Percentiles rank a stretch among this genome's conserved stretches.
Evolutionary conservation across 1,140 invertebrate genomes (phyloP).

Genomic region (Neodiprion virginianus): DNA sequence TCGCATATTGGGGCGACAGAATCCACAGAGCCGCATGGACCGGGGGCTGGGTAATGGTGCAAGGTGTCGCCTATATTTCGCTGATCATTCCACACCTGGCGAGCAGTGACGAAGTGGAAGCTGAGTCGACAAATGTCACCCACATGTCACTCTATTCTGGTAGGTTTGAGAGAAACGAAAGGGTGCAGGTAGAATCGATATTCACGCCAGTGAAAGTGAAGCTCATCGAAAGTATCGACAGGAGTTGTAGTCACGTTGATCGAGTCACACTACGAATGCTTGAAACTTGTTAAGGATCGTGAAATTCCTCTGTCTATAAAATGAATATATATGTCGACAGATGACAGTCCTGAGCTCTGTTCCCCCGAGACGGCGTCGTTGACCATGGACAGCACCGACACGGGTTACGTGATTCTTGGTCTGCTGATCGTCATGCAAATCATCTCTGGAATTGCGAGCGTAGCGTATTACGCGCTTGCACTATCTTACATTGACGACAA

Average conservation of each 20-base stretch:
- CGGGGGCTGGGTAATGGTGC: constrained; percentile 65
- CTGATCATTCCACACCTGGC: constrained; percentile 66
- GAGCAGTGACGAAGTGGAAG: constrained; percentile 46
- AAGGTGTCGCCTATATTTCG: constrained; percentile 60
- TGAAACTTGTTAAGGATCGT: background rate
- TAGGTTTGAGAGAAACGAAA: constrained; percentile 22
- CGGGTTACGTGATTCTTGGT: constrained; percentile 56
- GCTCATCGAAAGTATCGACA: no score
- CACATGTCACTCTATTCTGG: constrained; percentile 52
- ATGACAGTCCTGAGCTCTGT: constrained; percentile 57
- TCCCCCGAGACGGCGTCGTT: constrained; percentile 38
- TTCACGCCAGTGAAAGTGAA: no score
- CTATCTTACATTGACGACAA: constrained; percentile 75
- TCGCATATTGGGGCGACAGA: constrained; percentile 68
- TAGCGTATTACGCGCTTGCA: constrained; percentile 70
- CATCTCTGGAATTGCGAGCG: constrained; percentile 64
- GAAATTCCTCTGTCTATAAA: constrained; percentile 19
- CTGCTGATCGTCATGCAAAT: constrained; percentile 68
- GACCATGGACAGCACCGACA: constrained; percentile 38
- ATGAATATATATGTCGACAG: constrained; percentile 31
- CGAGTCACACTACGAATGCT: no score
- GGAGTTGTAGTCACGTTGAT: no score
- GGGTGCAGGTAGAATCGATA: background rate
- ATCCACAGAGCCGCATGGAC: constrained; percentile 68
- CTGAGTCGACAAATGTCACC: constrained; percentile 45